Evolutionary conservation across 2,888 invertebrate species (phyloP).

Genomic region (Chrysolina americana): DNA sequence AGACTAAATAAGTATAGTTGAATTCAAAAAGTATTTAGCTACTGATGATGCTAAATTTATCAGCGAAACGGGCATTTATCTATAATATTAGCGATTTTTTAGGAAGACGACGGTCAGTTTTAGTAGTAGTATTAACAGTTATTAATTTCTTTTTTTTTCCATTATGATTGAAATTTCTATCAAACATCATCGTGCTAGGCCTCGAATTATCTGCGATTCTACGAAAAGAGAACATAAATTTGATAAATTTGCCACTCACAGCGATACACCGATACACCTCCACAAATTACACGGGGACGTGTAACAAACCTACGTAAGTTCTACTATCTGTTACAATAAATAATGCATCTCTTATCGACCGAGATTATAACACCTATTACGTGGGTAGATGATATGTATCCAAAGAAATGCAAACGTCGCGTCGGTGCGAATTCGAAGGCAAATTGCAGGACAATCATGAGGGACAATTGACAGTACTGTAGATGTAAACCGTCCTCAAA

Average conservation of each 20-base stretch:
- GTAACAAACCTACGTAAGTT: slow-evolving; percentile 21
- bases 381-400: slow-evolving; percentile 25
- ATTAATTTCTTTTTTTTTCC: too few species aligned
- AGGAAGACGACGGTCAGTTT: too few species aligned
- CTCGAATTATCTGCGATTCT: too few species aligned
- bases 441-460: background rate
- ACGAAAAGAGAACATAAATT: background rate
- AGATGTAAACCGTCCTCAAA: too few species aligned
- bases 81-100: too few species aligned
- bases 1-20: too few species aligned
- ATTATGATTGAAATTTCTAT: too few species aligned
- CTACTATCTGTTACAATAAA: slow-evolving; percentile 22
- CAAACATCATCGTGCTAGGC: too few species aligned
- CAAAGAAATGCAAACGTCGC: background rate
- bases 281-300: background rate
- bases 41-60: too few species aligned
- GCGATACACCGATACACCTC: background rate
- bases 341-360: slow-evolving; percentile 28
- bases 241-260: background rate
- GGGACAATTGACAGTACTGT: background rate
- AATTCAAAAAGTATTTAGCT: too few species aligned
- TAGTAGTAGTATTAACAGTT: too few species aligned
- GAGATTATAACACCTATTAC: slow-evolving; percentile 29
- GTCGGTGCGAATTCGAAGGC: background rate
- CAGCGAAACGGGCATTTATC: too few species aligned